Conservation (phyloP, 2,113 vertebrate species). For the Myxocyprinus asiaticus region DNA sequence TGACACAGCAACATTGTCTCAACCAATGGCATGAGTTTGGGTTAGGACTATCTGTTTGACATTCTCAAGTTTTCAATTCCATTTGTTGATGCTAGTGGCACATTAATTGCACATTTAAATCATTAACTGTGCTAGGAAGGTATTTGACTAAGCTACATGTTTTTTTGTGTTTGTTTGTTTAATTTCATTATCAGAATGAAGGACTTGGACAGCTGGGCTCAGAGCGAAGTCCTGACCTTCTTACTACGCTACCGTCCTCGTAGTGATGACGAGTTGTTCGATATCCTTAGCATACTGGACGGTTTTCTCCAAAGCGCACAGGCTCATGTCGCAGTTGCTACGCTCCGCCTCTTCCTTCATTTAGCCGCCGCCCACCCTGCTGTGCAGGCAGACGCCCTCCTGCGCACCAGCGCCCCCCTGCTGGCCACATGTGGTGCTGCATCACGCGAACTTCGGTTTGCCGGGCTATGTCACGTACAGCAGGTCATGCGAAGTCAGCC, state of each 20-base stretch:
- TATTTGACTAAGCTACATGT: no score
- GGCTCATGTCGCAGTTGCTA: constrained; percentile 83
- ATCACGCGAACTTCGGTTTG: constrained; percentile 89
- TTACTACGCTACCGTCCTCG: no score
- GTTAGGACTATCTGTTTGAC: no score
- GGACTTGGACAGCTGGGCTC: constrained; percentile 92
- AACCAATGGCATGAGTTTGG: no score
- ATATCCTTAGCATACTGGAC: constrained; percentile 92
- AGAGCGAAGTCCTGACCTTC: constrained; percentile 69
- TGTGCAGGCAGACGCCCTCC: constrained; percentile 84
- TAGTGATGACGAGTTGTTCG: constrained; percentile 80
- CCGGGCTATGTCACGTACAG: constrained; percentile 88
- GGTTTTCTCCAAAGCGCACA: constrained; percentile 83
- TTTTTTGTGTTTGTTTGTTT: background rate
- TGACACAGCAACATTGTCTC: no score
- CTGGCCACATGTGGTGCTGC: constrained; percentile 85
- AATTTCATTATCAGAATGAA: constrained; percentile 75
- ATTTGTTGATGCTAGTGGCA: no score
- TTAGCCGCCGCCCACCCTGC: constrained; percentile 83
- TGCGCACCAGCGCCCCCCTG: constrained; percentile 81
- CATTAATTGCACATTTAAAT: no score
- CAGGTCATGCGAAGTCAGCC: constrained; percentile 87
- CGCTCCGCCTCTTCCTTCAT: constrained; percentile 89
- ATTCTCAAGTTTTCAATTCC: no score
- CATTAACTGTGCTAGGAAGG: no score